Evolutionary conservation across 2,888 invertebrate species (phyloP), one percentile per base, ranked within the genome.

Genomic region (Spisula subtruncata): DNA sequence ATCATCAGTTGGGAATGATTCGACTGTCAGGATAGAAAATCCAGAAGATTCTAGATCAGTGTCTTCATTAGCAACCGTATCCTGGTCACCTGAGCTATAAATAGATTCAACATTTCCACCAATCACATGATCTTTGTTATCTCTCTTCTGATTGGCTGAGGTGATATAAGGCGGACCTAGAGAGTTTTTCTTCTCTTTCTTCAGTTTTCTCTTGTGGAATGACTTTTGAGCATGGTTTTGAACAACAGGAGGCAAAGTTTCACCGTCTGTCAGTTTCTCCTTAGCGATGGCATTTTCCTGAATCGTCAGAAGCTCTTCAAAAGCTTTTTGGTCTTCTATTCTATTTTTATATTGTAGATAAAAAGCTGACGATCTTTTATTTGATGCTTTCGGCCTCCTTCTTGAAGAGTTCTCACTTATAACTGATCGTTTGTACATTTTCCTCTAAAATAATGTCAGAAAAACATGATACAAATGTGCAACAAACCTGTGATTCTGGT

Each of bases 11-110:
- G 87, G 87, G n/a, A 83, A 83, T n/a, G 56, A 25, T 51, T 89
- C 89, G 81, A 83, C 81, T 20, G 88, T 82, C 41, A 89, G 71
- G 20, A 90, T 75, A 51, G 91, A 87, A 84, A 89, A 90, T 51
- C 91, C 92, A 29, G 92, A 92, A 51, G 85, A 56, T 79, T 88
- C 86, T 75, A 86, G 46, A 71, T 90, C 92, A 18, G 90, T 92
- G 51, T 89, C 89, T 79, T 87, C 88, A 88, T 92, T 92, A 5
- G 89, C 85, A 35, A 89, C 71, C 16, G 25, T 56, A 46, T 20
- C 71, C 54, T 46, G 51, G 81, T 48, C 41, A 16, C 86, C 89
- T 89, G 88, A 81, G 51, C 84, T 90, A 71, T 66, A 75, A 51
- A 89, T 20, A 81, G 83, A 54, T 86, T 85, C 86, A 32, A 92